Conservation (phyloP, 2,113 vertebrate species). For the Fulmarus glacialis region DNA sequence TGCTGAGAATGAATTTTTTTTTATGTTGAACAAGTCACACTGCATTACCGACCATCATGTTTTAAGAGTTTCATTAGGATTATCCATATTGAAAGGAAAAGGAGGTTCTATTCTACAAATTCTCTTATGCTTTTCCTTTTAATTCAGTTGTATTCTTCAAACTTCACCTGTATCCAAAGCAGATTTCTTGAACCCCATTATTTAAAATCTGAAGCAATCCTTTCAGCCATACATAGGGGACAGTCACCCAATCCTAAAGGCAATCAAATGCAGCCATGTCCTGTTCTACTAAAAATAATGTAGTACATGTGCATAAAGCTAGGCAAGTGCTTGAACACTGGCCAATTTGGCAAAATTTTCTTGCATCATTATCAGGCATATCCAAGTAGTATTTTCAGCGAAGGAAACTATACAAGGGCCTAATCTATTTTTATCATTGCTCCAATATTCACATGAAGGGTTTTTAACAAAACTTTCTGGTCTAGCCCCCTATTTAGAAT, state of each 20-base stretch:
- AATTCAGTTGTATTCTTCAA: not conserved
- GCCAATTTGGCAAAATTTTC: not conserved
- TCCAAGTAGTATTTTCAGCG: not conserved
- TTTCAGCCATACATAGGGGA: not conserved
- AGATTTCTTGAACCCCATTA: not conserved
- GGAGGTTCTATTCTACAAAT: not conserved
- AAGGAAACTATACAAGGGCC: not conserved
- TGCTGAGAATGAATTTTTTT: not conserved
- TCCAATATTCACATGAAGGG: not conserved
- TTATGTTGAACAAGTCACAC: not conserved
- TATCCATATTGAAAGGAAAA: not conserved
- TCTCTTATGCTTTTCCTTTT: not conserved
- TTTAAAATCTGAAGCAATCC: not conserved
- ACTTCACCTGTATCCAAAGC: not conserved
- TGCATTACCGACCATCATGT: accelerated
- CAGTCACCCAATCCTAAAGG: not conserved
- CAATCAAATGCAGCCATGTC: not conserved
- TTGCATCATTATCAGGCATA: not conserved
- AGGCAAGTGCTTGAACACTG: not conserved
- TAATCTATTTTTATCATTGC: not conserved
- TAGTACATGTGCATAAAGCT: not conserved
- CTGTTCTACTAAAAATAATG: not conserved
- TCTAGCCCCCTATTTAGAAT: not conserved
- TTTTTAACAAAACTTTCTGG: not conserved
- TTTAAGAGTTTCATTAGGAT: not conserved